Percentiles rank a stretch among this genome's conserved stretches.
These are phyloP conservation scores for Rhodeus uyekii DNA, from an alignment of 2,797 vertebrate species.

Conservation along the genomic window DNA sequence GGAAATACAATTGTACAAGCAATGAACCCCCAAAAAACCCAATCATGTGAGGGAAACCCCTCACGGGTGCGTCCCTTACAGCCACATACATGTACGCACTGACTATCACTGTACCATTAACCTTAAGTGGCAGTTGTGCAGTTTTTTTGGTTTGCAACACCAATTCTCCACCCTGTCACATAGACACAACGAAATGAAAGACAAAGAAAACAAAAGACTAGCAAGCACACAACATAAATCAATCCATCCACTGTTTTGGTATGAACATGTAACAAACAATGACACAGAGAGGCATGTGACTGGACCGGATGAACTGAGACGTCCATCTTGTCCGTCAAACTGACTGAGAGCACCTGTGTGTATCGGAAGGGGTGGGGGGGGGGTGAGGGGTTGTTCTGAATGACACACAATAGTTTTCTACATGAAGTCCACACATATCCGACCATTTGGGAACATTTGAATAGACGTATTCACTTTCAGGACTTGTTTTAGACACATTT, in stretches of 20 bases:
- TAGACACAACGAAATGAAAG: conserved; percentile 58
- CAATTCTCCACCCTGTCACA: conserved; percentile 58
- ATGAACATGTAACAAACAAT: conserved; percentile 63
- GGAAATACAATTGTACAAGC: conserved; percentile 41
- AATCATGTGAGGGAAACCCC: conserved; percentile 22
- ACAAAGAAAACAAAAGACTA: conserved; percentile 61
- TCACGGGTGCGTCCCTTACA: conserved; percentile 29
- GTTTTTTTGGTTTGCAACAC: conserved; percentile 62
- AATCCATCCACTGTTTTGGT: conserved; percentile 68
- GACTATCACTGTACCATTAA: conserved; percentile 46
- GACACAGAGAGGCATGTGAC: conserved; percentile 48
- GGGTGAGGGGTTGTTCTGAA: conserved; percentile 22
- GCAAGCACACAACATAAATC: conserved; percentile 61
- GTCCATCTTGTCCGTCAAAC: conserved; percentile 48
- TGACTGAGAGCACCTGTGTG: conserved; percentile 46
- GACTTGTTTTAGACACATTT: conserved; percentile 10
- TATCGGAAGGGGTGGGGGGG: conserved; percentile 27
- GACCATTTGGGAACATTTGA: conserved; percentile 13
- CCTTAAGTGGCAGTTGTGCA: conserved; percentile 58
- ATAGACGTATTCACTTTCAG: not conserved
- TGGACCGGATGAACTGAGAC: conserved; percentile 50
- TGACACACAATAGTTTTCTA: conserved; percentile 45
- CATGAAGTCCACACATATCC: conserved; percentile 44
- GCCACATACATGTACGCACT: conserved; percentile 27
- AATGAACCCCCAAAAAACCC: conserved; percentile 31